phyloP scores from a whole-genome alignment of 2,888 invertebrate genomes.

The Andrena hattorfiana region DNA sequence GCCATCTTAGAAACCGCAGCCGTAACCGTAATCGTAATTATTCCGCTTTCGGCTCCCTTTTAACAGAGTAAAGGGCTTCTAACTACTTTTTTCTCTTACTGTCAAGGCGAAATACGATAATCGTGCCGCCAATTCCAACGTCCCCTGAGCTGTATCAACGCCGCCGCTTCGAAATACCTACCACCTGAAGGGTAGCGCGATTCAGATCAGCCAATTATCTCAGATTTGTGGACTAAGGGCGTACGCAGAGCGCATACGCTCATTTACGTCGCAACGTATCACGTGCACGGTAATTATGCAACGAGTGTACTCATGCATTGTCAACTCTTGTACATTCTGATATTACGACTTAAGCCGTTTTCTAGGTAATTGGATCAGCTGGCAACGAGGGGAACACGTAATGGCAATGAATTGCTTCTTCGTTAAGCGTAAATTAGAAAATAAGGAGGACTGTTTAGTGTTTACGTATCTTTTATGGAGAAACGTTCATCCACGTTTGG shows the following conservation, averaged over 20 bases:
- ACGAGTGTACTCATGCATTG: slow-evolving; percentile 27
- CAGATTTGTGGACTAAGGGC: slow-evolving; percentile 39
- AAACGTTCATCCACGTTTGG: too few species aligned
- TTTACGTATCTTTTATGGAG: too few species aligned
- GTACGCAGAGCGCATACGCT: slow-evolving; percentile 20
- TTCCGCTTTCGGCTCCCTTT: background rate
- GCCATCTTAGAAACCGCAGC: background rate
- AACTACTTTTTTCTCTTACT: slow-evolving; percentile 22
- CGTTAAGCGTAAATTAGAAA: too few species aligned
- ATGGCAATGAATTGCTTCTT: background rate
- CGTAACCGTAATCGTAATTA: slow-evolving; percentile 8
- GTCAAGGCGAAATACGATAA: slow-evolving; percentile 21
- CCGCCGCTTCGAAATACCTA: slow-evolving; percentile 10
- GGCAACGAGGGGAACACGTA: too few species aligned
- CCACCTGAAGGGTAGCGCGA: slow-evolving; percentile 34
- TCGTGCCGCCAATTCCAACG: slow-evolving; percentile 6
- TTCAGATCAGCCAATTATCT: slow-evolving; percentile 55
- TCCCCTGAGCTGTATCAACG: slow-evolving; percentile 3
- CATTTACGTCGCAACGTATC: slow-evolving; percentile 33
- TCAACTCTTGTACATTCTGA: slow-evolving; percentile 12
- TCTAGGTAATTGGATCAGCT: slow-evolving; percentile 4
- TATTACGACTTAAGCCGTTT: slow-evolving; percentile 1
- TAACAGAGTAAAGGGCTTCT: background rate
- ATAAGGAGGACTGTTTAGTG: background rate
- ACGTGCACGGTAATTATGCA: slow-evolving; percentile 38